phyloP scores from a whole-genome alignment of 37 sponge, comb jelly and placozoan genomes.

The Diacarnus erythraeanus region DNA sequence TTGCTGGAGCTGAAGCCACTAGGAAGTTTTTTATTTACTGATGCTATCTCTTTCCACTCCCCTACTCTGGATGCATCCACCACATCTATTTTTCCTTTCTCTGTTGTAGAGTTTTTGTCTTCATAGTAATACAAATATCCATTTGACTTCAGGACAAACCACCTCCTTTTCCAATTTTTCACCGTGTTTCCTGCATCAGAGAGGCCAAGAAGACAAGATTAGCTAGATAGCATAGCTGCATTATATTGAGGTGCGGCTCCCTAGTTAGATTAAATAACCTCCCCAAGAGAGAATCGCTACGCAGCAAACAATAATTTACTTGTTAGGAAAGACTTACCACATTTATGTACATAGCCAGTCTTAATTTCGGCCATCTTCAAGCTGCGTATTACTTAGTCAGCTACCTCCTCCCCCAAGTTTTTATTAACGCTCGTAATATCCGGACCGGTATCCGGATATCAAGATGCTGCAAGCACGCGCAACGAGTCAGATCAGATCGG shows the following conservation, averaged over 20 bases:
- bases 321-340: slow-evolving; percentile 59
- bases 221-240: neutral
- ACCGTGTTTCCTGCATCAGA: slow-evolving; percentile 35
- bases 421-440: too few relatives aligned
- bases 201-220: neutral
- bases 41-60: slow-evolving; percentile 1
- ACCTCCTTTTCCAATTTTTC: slow-evolving; percentile 55
- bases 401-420: too few relatives aligned
- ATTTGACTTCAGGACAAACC: slow-evolving; percentile 59
- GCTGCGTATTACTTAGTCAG: too few relatives aligned
- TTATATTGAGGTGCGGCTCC: neutral
- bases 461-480: too few relatives aligned
- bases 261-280: neutral
- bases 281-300: too few relatives aligned
- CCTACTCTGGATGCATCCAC: slow-evolving; percentile 33
- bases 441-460: too few relatives aligned
- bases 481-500: too few relatives aligned
- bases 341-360: slow-evolving; percentile 52
- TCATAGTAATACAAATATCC: slow-evolving; percentile 66
- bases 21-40: slow-evolving; percentile 19
- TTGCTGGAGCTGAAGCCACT: neutral
- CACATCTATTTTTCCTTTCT: slow-evolving; percentile 60
- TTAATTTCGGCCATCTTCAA: slow-evolving; percentile 45
- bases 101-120: slow-evolving; percentile 12
- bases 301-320: too few relatives aligned